These are phyloP conservation scores for Cnemophilus loriae DNA, from an alignment of 2,113 vertebrate genomes.

Conservation along the genomic window DNA sequence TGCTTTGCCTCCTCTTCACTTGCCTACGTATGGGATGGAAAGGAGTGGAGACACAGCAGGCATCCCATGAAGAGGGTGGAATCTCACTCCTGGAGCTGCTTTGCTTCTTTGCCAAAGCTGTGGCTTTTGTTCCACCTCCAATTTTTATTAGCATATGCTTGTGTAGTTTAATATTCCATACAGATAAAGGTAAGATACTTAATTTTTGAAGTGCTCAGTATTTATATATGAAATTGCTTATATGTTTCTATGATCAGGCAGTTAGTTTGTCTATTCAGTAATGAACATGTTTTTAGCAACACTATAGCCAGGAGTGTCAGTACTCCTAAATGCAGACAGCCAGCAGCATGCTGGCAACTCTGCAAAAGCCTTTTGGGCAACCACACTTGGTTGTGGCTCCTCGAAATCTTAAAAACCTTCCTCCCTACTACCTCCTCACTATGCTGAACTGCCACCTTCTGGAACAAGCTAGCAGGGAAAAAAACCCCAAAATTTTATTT, in stretches of 20 bases:
- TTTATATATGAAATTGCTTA: background rate
- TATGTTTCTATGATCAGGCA: background rate
- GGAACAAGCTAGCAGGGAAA: background rate
- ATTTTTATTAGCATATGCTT: background rate
- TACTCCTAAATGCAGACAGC: background rate
- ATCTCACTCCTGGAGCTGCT: background rate
- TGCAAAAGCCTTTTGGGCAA: background rate
- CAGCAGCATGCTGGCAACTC: background rate
- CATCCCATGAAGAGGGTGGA: background rate
- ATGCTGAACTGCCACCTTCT: background rate
- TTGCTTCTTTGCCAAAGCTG: background rate
- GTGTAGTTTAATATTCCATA: background rate
- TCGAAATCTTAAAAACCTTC: background rate
- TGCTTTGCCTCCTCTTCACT: background rate
- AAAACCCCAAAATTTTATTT: background rate
- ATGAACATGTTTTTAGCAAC: background rate
- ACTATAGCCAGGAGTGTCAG: background rate
- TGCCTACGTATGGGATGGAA: background rate
- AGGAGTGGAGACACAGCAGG: background rate
- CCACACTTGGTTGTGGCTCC: background rate
- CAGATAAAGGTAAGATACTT: background rate
- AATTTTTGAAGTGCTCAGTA: background rate
- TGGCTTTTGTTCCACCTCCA: background rate
- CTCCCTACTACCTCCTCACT: background rate
- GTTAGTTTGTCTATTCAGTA: background rate